phyloP scores from a whole-genome alignment of 2,888 invertebrate genomes.

The Ennomos fuscantarius region DNA sequence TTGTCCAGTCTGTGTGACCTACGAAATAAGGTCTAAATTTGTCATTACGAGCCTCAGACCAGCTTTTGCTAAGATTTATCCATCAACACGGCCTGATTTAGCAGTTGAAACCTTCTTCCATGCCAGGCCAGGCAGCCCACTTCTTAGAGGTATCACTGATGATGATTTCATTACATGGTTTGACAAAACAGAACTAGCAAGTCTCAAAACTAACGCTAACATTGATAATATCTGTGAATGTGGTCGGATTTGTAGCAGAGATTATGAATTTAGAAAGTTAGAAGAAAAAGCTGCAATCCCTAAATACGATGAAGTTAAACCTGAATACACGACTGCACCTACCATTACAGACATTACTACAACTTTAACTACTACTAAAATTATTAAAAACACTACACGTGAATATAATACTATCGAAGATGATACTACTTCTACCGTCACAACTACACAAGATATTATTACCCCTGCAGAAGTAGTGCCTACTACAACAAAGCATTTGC shows the following conservation, averaged over 20 bases:
- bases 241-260: conserved; percentile 78
- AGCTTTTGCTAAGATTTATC: conserved; percentile 87
- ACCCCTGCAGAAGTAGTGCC: neutral
- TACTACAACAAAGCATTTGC: neutral
- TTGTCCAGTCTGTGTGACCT: conserved; percentile 87
- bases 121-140: conserved; percentile 84
- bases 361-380: conserved; percentile 22
- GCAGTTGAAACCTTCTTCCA: conserved; percentile 88
- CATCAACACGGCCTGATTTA: conserved; percentile 85
- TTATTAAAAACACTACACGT: conserved; percentile 26
- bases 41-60: conserved; percentile 87
- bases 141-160: conserved; percentile 86
- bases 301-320: conserved; percentile 22
- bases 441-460: conserved; percentile 20
- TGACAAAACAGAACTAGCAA: conserved; percentile 83
- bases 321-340: conserved; percentile 26
- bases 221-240: conserved; percentile 84
- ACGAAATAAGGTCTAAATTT: conserved; percentile 84
- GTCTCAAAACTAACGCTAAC: conserved; percentile 71
- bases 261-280: conserved; percentile 70
- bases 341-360: conserved; percentile 19
- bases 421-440: conserved; percentile 17
- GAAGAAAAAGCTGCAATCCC: conserved; percentile 39
- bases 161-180: conserved; percentile 89
- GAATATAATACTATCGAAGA: conserved; percentile 25